Percentiles rank a stretch among this genome's conserved stretches.
Conservation (phyloP, 2,113 vertebrate species). For the Spheniscus mendiculus region DNA sequence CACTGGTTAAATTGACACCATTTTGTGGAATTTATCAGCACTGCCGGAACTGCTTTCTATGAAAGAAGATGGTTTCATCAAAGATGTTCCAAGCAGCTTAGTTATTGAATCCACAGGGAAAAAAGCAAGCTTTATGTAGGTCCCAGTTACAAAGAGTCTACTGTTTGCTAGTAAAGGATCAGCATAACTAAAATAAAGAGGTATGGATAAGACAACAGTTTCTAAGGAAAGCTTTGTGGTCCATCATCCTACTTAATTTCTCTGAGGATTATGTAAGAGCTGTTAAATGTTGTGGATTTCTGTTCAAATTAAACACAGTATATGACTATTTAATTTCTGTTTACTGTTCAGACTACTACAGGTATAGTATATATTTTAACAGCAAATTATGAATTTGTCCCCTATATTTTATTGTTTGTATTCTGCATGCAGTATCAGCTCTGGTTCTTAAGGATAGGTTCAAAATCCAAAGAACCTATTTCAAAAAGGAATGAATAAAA, state of each 20-base stretch:
- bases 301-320: not conserved
- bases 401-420: not conserved
- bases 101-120: not conserved
- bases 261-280: not conserved
- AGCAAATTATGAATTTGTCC: not conserved
- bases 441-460: not conserved
- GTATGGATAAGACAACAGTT: slow-evolving; percentile 12
- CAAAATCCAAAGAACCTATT: not conserved
- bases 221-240: slow-evolving; percentile 10
- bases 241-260: slow-evolving; percentile 5
- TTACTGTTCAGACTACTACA: not conserved
- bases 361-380: not conserved
- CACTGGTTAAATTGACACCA: not conserved
- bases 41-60: not conserved
- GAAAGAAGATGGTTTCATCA: not conserved
- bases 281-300: not conserved
- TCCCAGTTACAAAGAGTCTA: not conserved
- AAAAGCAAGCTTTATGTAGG: not conserved
- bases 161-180: slow-evolving; percentile 4
- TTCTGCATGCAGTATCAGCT: not conserved
- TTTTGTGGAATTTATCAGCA: slow-evolving; percentile 10
- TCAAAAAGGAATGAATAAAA: not conserved
- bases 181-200: slow-evolving; percentile 17
- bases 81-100: slow-evolving; percentile 14
- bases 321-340: not conserved